Percentiles rank a stretch among this genome's conserved stretches.
Conservation (phyloP, 2,888 invertebrate genomes). For the Galeruca laticollis region DNA sequence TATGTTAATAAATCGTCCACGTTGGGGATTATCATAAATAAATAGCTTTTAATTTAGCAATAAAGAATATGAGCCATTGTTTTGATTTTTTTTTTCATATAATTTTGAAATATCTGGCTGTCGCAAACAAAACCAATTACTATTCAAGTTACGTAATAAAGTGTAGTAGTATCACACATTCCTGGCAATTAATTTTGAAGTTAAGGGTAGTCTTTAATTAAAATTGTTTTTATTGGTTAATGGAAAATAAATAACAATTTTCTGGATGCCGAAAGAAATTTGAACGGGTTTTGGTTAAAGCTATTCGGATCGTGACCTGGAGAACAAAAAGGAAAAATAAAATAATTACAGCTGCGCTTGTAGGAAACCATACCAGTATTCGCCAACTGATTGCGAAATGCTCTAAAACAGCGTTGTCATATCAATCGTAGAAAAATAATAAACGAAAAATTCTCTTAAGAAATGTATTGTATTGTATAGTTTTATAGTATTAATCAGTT, state of each 20-base stretch:
- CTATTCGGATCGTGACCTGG: constrained; percentile 51
- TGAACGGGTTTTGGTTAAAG: constrained; percentile 48
- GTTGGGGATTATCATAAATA: too few species aligned
- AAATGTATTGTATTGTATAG: too few species aligned
- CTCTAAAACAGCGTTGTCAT: not conserved
- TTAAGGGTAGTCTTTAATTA: constrained; percentile 38
- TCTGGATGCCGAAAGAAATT: constrained; percentile 45
- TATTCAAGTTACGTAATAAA: not conserved
- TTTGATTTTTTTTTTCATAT: too few species aligned
- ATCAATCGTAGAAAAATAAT: not conserved
- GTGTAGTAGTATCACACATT: not conserved
- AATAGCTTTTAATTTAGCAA: too few species aligned
- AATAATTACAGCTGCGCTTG: constrained; percentile 49
- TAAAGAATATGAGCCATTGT: too few species aligned
- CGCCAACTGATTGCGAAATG: constrained; percentile 2
- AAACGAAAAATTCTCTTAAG: too few species aligned
- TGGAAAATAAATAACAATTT: constrained; percentile 52
- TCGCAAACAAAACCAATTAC: not conserved
- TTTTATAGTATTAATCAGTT: too few species aligned
- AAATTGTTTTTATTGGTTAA: constrained; percentile 39
- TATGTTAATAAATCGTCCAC: too few species aligned
- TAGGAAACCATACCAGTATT: constrained; percentile 41
- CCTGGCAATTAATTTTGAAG: constrained; percentile 6
- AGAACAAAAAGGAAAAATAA: constrained; percentile 49
- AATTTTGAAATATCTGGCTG: too few species aligned